A percentile compares a stretch with the other conserved stretches of the same genome.
Conservation (phyloP, 1,140 invertebrate genomes). For the Drosophila sproati region DNA sequence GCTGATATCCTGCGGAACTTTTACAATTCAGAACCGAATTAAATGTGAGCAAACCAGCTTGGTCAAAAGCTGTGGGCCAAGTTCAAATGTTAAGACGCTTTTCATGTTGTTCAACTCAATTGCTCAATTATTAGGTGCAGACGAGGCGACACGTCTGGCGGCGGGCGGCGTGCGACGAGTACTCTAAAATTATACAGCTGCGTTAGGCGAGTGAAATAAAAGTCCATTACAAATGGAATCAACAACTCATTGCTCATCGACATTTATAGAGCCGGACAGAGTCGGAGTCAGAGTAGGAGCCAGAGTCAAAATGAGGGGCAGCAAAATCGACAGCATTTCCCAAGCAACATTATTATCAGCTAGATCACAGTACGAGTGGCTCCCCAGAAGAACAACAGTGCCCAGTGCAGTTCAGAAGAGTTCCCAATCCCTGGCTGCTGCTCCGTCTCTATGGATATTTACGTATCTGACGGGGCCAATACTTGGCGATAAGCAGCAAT, state of each 20-base stretch:
- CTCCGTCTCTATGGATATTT: conserved; percentile 1
- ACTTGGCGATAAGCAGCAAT: conserved; percentile 73
- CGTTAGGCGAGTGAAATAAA: conserved; percentile 79
- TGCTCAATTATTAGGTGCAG: conserved; percentile 79
- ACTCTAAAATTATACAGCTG: conserved; percentile 67
- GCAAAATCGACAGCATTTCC: conserved; percentile 27
- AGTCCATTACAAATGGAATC: conserved; percentile 83
- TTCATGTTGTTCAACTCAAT: conserved; percentile 77
- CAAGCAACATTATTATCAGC: conserved; percentile 63
- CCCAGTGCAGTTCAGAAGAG: neutral
- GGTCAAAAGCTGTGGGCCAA: neutral
- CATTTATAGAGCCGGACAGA: conserved; percentile 37
- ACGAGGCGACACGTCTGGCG: neutral
- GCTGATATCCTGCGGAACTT: conserved; percentile 81
- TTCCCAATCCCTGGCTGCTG: conserved; percentile 19
- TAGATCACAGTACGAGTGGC: conserved; percentile 19
- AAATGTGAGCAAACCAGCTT: neutral
- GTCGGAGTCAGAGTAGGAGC: neutral
- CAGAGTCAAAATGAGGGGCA: too few species aligned
- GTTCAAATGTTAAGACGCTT: conserved; percentile 82
- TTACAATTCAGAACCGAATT: conserved; percentile 36
- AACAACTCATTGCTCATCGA: conserved; percentile 82
- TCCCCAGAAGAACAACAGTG: conserved; percentile 1
- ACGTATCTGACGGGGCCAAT: conserved; percentile 16
- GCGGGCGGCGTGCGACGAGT: conserved; percentile 3